Conservation (phyloP, 1,140 invertebrate genomes). For the Drosophila bocki region DNA sequence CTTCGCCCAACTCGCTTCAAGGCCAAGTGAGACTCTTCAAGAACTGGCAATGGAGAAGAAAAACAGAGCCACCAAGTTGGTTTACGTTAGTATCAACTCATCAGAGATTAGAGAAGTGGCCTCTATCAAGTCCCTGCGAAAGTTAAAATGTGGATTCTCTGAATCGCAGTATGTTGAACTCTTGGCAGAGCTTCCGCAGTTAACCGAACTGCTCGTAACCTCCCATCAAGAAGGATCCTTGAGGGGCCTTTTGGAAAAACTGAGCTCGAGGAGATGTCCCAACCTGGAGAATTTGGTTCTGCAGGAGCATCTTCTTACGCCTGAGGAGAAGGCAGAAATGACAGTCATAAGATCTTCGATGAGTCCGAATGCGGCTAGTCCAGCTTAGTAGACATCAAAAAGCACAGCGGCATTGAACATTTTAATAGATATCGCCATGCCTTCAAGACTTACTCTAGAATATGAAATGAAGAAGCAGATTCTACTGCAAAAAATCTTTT, state of each 20-base stretch:
- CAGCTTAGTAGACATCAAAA: not conserved
- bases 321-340: not conserved
- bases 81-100: not conserved
- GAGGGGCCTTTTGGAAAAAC: not conserved
- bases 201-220: not conserved
- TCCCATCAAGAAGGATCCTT: not conserved
- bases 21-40: not conserved
- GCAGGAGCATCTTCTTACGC: not conserved
- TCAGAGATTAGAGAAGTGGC: slow-evolving; percentile 5
- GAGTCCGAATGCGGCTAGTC: not conserved
- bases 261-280: not conserved
- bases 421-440: not conserved
- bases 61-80: not conserved
- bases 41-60: slow-evolving; percentile 6
- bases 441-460: no score
- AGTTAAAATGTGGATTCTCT: slow-evolving; percentile 1
- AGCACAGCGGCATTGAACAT: not conserved
- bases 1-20: not conserved
- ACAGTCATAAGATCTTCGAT: not conserved
- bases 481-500: no score
- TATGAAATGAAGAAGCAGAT: no score
- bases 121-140: not conserved
- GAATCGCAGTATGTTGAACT: not conserved
- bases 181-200: slow-evolving; percentile 2
- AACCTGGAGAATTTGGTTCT: not conserved